Percentiles rank a stretch among this genome's conserved stretches.
These are phyloP conservation scores for Calidris pugnax DNA, from an alignment of 2,113 vertebrate genomes.

Conservation along the genomic window DNA sequence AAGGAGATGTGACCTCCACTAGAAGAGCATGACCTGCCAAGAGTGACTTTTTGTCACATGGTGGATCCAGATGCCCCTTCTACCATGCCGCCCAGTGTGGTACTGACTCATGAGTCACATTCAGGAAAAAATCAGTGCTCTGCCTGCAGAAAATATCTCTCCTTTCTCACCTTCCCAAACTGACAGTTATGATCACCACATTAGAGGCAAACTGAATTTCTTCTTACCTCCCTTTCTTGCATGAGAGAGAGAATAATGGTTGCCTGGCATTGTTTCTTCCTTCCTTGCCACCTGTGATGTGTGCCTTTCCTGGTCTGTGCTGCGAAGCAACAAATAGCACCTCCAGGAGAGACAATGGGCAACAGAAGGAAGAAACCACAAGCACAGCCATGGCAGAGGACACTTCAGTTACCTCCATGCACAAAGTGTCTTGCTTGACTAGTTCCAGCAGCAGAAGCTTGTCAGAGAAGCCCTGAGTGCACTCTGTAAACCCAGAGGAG, in stretches of 20 bases:
- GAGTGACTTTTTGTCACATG: not conserved
- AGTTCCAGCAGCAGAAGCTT: not conserved
- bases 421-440: not conserved
- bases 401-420: not conserved
- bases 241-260: not conserved
- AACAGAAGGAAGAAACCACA: not conserved
- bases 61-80: not conserved
- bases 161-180: not conserved
- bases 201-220: not conserved
- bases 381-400: not conserved
- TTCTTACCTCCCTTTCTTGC: not conserved
- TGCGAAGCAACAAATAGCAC: not conserved
- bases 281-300: not conserved
- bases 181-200: not conserved
- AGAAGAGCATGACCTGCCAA: not conserved
- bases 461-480: not conserved
- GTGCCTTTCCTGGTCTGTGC: not conserved
- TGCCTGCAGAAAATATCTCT: conserved; percentile 13
- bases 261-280: not conserved
- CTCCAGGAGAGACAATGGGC: not conserved
- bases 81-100: not conserved
- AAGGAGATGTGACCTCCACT: not conserved
- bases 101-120: not conserved
- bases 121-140: not conserved
- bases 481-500: not conserved